phyloP scores from a whole-genome alignment of 1,140 invertebrate species.

The Cotesia typhae region DNA sequence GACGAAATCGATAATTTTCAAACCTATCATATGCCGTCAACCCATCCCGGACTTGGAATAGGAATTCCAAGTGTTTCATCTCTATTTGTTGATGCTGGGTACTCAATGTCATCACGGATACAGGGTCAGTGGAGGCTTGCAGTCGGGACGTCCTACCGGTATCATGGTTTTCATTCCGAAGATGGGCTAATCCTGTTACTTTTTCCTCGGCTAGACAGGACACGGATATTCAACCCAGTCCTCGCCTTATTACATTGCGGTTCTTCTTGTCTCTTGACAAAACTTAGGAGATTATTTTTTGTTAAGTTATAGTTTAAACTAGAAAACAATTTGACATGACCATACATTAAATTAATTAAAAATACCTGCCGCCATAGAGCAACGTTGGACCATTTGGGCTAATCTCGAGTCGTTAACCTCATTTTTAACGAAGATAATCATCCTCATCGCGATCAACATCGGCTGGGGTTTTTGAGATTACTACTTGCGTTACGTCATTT shows the following conservation, averaged over 20 bases:
- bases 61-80: conserved; percentile 20
- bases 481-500: background rate
- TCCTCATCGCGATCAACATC: conserved; percentile 19
- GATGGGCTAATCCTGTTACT: conserved; percentile 18
- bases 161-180: conserved; percentile 25
- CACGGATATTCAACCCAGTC: conserved; percentile 6
- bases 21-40: conserved; percentile 24
- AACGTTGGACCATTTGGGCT: conserved; percentile 16
- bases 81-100: conserved; percentile 12
- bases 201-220: conserved; percentile 12
- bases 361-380: conserved; percentile 32
- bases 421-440: conserved; percentile 25
- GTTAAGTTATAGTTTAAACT: conserved; percentile 30
- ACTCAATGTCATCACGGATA: conserved; percentile 13
- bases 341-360: conserved; percentile 27
- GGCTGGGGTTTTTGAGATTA: background rate
- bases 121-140: conserved; percentile 3
- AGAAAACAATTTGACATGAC: conserved; percentile 27
- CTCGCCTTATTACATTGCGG: conserved; percentile 18
- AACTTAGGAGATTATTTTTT: background rate
- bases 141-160: background rate
- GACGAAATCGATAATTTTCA: conserved; percentile 13
- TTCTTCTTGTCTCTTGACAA: conserved; percentile 25
- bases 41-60: conserved; percentile 21
- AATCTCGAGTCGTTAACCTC: conserved; percentile 1